Percentiles rank a stretch among this genome's conserved stretches.
Conservation (phyloP, 1,140 invertebrate species). For the Drosophila biarmipes region DNA sequence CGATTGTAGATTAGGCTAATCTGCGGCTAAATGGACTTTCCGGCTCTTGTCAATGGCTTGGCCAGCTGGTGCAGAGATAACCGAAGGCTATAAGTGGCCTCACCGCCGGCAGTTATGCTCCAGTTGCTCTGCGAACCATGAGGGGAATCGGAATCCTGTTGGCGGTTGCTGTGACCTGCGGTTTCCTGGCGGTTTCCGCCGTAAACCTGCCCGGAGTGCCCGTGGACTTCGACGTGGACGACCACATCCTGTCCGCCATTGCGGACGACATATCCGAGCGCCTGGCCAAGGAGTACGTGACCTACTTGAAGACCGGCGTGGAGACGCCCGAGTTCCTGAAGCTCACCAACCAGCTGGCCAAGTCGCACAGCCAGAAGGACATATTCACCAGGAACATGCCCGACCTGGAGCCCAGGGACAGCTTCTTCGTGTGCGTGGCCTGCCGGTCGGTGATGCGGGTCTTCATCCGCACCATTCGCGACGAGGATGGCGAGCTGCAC, state of each 20-base stretch:
- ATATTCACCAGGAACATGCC: conserved; percentile 70
- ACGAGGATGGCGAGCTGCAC: conserved; percentile 62
- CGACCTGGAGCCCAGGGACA: conserved; percentile 60
- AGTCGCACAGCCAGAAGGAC: conserved; percentile 70
- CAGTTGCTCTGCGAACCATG: conserved; percentile 55
- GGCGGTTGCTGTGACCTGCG: conserved; percentile 24
- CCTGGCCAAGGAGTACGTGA: conserved; percentile 67
- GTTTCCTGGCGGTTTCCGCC: conserved; percentile 41
- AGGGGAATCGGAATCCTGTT: conserved; percentile 47
- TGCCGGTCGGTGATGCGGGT: conserved; percentile 85
- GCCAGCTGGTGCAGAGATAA: conserved; percentile 31
- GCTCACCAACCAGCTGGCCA: conserved; percentile 63
- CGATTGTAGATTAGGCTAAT: conserved; percentile 36
- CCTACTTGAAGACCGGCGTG: conserved; percentile 63
- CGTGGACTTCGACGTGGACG: conserved; percentile 55
- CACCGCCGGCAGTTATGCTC: not conserved
- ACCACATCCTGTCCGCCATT: conserved; percentile 67
- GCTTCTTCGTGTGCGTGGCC: conserved; percentile 85
- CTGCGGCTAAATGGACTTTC: conserved; percentile 7
- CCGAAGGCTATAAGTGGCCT: conserved; percentile 58
- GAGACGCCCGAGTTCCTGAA: conserved; percentile 59
- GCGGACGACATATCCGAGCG: conserved; percentile 64
- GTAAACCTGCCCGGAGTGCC: conserved; percentile 70
- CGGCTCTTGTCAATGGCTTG: conserved; percentile 29
- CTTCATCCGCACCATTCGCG: conserved; percentile 82